Base-by-base conservation (phyloP, 64 coral and sea anemone genomes). In the Orbicella faveolata region DNA sequence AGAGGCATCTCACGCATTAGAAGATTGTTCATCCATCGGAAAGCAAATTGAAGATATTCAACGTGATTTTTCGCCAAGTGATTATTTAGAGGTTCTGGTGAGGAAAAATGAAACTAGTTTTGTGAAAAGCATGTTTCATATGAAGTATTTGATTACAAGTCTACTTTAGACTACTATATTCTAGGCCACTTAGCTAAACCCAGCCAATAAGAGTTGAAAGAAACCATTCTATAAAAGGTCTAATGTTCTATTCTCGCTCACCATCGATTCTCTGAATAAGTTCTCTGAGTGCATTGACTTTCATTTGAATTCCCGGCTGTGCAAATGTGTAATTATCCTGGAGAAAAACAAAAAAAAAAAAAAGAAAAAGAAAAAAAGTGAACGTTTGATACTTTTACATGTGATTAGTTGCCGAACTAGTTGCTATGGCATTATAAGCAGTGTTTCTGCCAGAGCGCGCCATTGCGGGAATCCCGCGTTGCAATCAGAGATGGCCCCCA, bases 321-420 rank as follows among this genome's bases (percentile, higher is more conserved):
- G 96, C 96, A 80, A 98, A 98, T n/a, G 96, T 98, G 87, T 98
- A 98, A 79, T 98, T 98, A 59, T 98, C 96, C 96, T 98, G 75
- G 2, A 13, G 79, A 13, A 51, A 55, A 79, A 44, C n/a, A 30
- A 30, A 30, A 30, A 30, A 30, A 30, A 30, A 30, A 30, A 35
- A 37, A 33, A 73, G 19, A 2, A 21, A 30, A 30, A 30, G 30
- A 41, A 48, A 48, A 48, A 6, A 48, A 48, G 44, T 0, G 7
- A 48, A 48, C 44, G 44, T 48, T 48, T 48, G 3, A 48, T 48
- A 48, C 44, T 2, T 4, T 48, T 48, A 48, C 44, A 48, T 48
- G 44, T 48, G 44, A 48, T 48, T 48, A 48, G 44, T 48, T 48
- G 44, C 44, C 44, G 44, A 48, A 48, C 44, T 48, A 48, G 2